A percentile compares a stretch with the other conserved stretches of the same genome.
Conservation (phyloP, 2,113 vertebrate genomes). For the Trichechus manatus region DNA sequence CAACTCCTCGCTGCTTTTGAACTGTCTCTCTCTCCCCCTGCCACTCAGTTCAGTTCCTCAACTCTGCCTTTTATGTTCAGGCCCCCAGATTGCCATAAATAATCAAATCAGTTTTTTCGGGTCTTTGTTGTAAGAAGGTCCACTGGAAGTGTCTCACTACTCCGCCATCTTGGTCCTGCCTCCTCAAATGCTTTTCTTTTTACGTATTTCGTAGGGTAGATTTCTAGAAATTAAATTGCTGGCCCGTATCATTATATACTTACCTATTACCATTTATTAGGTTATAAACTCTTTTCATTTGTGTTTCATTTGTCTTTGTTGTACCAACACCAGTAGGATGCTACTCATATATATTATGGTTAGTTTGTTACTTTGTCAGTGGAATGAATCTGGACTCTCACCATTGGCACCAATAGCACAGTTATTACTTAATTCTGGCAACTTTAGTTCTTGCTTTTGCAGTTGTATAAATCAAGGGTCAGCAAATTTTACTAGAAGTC, state of each 20-base stretch:
- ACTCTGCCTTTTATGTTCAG: too few species aligned
- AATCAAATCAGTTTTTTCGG: too few species aligned
- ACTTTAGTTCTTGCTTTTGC: constrained; percentile 36
- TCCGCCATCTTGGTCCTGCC: background rate
- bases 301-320: background rate
- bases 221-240: background rate
- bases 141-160: too few species aligned
- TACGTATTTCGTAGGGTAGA: background rate
- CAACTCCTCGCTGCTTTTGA: too few species aligned
- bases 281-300: background rate
- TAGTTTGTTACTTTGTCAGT: background rate
- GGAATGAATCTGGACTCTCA: background rate
- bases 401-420: background rate
- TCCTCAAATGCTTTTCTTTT: background rate
- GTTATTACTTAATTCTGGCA: background rate
- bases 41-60: too few species aligned
- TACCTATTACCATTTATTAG: background rate
- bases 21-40: too few species aligned
- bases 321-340: background rate
- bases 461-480: background rate
- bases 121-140: too few species aligned
- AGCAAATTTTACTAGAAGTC: background rate
- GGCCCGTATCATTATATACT: background rate
- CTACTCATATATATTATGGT: background rate
- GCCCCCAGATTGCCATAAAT: too few species aligned